Base-by-base conservation (phyloP, 1,140 invertebrate genomes). In the Pseudomyrmex gracilis region DNA sequence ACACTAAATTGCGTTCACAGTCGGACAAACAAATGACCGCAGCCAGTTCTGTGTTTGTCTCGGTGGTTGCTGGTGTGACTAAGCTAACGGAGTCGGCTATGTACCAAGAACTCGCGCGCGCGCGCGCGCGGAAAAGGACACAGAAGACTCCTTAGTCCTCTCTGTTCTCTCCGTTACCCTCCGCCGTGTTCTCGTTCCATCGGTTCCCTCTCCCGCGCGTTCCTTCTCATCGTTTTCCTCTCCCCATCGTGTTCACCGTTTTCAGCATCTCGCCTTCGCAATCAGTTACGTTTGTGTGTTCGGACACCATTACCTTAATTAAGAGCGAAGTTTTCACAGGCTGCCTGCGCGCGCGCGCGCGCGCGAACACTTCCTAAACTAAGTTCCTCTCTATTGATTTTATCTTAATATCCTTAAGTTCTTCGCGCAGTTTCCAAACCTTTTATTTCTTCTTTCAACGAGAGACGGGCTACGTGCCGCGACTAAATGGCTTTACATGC, bases 1-100 rank as follows among this genome's bases (percentile, higher is more conserved):
- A 82, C 71, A 67, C 60, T 89, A 89, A 89, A 89, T 89, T 84
- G 82, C 87, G 80, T 88, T 68, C 76, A 53, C 71, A 82, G 78
- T 24, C 70, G 51, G 74, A 82, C 82, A 89, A 89, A 88, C 85
- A 86, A 60, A 82, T 82, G 86, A 77, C 86, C 87, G 51, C 73
- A 22, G 63, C 17, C 55, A 24, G 67, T 74, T 61, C 76, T 89
- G 61, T 89, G 74, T 89, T 89, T 89, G 85, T 77, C 68, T 84
- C 74, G 66, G 70, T 84, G 85, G 84, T 89, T 88, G 87, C 57
- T 63, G 67, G 71, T 61, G 71, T 61, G 84, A 74, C 84, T 67
- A 34, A 74, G 60, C 83, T 88, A 89, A 89, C 87, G 87, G 87
- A 51, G 70, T 67, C 45, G 64, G 8, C 45, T 76, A 13, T 88